Evolutionary conservation across 2,113 vertebrate genomes (phyloP).

Genomic region (Serinus canaria): DNA sequence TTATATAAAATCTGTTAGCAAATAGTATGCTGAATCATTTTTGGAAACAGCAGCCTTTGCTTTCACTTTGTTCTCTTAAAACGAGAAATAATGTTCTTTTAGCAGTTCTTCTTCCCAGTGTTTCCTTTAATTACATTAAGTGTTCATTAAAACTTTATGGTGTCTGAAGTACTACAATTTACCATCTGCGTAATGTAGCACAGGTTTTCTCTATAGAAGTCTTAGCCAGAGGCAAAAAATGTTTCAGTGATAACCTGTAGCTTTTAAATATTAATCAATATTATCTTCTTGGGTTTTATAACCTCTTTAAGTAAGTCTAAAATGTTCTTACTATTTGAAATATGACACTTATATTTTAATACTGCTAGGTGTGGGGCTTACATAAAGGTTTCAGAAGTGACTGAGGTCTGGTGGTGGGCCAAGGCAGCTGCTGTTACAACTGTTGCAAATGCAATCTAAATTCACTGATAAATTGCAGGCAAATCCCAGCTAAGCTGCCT

Average conservation of each 20-base stretch:
- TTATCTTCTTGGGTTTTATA: neutral
- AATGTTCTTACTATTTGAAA: constrained; percentile 28
- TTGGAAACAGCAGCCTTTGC: neutral
- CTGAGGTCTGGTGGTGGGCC: constrained; percentile 51
- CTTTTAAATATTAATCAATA: neutral
- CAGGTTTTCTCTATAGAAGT: neutral
- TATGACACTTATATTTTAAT: constrained; percentile 17
- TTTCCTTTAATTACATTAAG: neutral
- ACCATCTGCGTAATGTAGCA: neutral
- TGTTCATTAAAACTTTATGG: neutral
- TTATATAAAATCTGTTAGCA: neutral
- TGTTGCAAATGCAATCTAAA: constrained; percentile 64
- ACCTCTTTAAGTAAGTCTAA: neutral
- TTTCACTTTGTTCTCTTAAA: neutral
- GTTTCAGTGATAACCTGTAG: neutral
- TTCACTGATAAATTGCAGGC: constrained; percentile 70
- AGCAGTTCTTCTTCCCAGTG: neutral
- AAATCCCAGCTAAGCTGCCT: constrained; percentile 82
- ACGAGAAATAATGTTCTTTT: neutral
- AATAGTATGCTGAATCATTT: neutral
- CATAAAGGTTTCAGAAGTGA: constrained; percentile 60
- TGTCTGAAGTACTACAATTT: neutral
- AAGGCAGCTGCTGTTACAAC: constrained; percentile 51
- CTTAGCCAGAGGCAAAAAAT: neutral
- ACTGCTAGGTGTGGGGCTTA: constrained; percentile 33